A percentile compares a stretch with the other conserved stretches of the same genome.
Conservation (phyloP, 2,888 invertebrate species). For the Spisula solida region DNA sequence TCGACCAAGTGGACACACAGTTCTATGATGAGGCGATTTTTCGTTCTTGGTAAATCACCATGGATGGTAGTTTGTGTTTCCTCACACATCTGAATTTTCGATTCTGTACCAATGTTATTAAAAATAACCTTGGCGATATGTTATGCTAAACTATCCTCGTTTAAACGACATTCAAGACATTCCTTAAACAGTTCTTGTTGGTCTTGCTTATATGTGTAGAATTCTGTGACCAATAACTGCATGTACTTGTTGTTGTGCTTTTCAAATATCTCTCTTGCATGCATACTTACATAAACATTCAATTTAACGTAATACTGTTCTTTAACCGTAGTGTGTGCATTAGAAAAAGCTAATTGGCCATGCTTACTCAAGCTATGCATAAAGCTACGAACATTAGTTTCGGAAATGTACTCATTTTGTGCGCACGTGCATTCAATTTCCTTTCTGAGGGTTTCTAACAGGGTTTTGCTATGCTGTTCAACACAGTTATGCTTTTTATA, state of each 20-base stretch:
- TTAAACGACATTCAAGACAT: too few species aligned
- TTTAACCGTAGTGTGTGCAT: neutral
- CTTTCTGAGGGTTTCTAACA: too few species aligned
- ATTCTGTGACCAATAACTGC: neutral
- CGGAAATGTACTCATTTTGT: neutral
- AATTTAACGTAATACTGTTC: neutral
- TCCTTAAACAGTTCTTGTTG: neutral
- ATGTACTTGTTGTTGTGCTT: neutral
- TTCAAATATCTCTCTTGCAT: too few species aligned
- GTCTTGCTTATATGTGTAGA: neutral
- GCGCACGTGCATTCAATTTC: neutral
- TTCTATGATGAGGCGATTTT: too few species aligned
- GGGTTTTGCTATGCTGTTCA: neutral
- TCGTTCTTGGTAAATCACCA: neutral
- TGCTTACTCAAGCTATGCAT: neutral
- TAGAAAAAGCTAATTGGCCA: neutral
- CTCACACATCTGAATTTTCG: too few species aligned
- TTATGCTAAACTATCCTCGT: too few species aligned
- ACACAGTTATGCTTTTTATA: neutral
- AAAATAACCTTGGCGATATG: too few species aligned
- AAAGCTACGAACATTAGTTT: neutral
- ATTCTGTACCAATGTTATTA: too few species aligned
- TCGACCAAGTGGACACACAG: too few species aligned
- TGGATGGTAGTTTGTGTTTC: neutral
- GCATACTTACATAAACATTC: too few species aligned